These are phyloP conservation scores for Oxycera nigricornis DNA, from an alignment of 2,888 invertebrate species.

Conservation along the genomic window DNA sequence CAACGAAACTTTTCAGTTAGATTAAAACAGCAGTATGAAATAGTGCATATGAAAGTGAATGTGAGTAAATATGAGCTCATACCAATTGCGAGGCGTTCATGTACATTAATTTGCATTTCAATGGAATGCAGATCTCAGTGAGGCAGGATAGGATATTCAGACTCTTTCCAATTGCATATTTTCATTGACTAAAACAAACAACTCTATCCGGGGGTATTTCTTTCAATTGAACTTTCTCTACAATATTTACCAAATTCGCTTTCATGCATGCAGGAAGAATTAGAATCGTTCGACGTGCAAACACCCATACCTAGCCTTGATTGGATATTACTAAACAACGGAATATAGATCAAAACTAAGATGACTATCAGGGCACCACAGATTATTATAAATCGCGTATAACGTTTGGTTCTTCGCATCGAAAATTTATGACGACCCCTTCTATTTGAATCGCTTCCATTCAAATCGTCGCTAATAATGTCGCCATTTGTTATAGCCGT, in stretches of 20 bases:
- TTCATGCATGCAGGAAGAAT: constrained; percentile 42
- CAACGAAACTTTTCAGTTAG: too few relatives aligned
- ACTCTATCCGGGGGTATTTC: constrained; percentile 16
- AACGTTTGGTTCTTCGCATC: constrained; percentile 53
- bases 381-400: constrained; percentile 50
- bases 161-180: neutral
- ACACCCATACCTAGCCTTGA: constrained; percentile 54
- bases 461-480: neutral
- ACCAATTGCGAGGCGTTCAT: neutral
- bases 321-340: constrained; percentile 54
- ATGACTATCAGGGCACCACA: constrained; percentile 50
- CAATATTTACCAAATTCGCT: constrained; percentile 43
- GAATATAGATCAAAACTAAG: constrained; percentile 55
- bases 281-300: constrained; percentile 39
- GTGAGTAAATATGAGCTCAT: constrained; percentile 13
- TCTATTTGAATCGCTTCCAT: neutral
- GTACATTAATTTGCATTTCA: constrained; percentile 1
- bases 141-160: constrained; percentile 5
- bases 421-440: constrained; percentile 49
- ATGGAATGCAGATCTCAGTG: constrained; percentile 4
- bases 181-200: constrained; percentile 21
- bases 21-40: constrained; percentile 12
- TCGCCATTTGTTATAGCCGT: neutral
- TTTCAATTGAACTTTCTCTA: neutral
- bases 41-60: constrained; percentile 26